These are phyloP conservation scores for Leucoraja ocellata DNA, from an alignment of 2,797 vertebrate genomes.

Conservation along the genomic window DNA sequence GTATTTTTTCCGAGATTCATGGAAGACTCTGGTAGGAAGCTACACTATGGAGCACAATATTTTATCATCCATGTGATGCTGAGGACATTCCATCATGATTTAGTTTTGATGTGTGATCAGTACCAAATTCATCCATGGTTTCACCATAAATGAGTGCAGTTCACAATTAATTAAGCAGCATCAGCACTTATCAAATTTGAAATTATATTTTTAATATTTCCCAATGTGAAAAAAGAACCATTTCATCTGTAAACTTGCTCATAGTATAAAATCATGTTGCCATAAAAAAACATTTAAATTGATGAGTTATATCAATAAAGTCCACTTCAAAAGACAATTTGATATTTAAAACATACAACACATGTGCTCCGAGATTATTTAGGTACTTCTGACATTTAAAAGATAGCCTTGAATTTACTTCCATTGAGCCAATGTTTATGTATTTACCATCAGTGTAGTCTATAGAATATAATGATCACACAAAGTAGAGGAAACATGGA, in stretches of 20 bases:
- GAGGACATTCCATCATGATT: not conserved
- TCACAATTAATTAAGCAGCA: not conserved
- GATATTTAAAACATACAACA: conserved; percentile 37
- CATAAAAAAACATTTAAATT: conserved; percentile 38
- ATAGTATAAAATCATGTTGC: conserved; percentile 9
- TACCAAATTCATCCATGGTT: not conserved
- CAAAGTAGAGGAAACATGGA: conserved; percentile 25
- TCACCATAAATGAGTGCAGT: not conserved
- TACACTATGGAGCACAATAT: not conserved
- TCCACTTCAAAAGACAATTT: conserved; percentile 38
- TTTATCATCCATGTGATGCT: not conserved
- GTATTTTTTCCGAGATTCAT: not conserved
- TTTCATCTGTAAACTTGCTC: conserved; percentile 19
- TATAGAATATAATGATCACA: conserved; percentile 36
- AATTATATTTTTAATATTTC: conserved; percentile 3
- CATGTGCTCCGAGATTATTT: conserved; percentile 35
- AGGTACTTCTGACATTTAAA: conserved; percentile 38
- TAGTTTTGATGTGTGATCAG: not conserved
- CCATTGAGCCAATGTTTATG: conserved; percentile 25
- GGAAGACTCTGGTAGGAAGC: not conserved
- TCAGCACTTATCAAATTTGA: not conserved
- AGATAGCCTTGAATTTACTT: conserved; percentile 37
- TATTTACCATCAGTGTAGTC: conserved; percentile 29
- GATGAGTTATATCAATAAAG: conserved; percentile 36
- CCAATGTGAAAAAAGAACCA: not conserved